Conservation (phyloP, 92 coral and sea anemone genomes). For the Plumapathes pennacea region DNA sequence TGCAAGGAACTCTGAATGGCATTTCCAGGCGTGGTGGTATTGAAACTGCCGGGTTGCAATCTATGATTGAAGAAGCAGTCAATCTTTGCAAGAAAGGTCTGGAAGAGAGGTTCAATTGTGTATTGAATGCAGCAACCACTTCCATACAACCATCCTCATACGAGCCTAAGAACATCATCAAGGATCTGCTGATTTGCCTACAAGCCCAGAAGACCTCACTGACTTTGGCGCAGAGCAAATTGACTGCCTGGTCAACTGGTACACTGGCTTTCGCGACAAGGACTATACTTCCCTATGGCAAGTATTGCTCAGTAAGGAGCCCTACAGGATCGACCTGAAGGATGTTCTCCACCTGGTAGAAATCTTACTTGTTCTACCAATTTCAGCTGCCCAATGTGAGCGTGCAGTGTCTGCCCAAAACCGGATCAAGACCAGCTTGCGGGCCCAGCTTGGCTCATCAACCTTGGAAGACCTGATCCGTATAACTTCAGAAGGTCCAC, state of each 20-base stretch:
- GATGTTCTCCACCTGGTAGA: conserved; percentile 52
- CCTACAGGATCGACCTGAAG: conserved; percentile 27
- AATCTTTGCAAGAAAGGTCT: conserved; percentile 8
- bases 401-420: conserved; percentile 50
- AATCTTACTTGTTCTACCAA: conserved; percentile 44
- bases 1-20: conserved; percentile 35
- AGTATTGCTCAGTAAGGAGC: conserved; percentile 28
- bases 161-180: conserved; percentile 16
- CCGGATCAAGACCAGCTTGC: conserved; percentile 46
- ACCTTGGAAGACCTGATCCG: conserved; percentile 50
- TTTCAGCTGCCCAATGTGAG: conserved; percentile 56
- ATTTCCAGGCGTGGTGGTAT: conserved; percentile 7
- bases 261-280: conserved; percentile 33
- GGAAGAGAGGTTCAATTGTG: conserved; percentile 9
- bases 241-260: conserved; percentile 34
- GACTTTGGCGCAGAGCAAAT: conserved; percentile 27
- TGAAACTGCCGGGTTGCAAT: conserved; percentile 7
- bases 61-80: conserved; percentile 4
- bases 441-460: conserved; percentile 24
- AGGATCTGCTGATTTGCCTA: conserved; percentile 37
- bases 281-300: conserved; percentile 31
- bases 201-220: conserved; percentile 19
- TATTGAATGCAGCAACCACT: conserved; percentile 1
- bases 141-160: conserved; percentile 25
- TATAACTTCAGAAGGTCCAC: conserved; percentile 56